These are phyloP conservation scores for Halcyon malimbica DNA, from an alignment of 2,113 vertebrate species.

Conservation along the genomic window DNA sequence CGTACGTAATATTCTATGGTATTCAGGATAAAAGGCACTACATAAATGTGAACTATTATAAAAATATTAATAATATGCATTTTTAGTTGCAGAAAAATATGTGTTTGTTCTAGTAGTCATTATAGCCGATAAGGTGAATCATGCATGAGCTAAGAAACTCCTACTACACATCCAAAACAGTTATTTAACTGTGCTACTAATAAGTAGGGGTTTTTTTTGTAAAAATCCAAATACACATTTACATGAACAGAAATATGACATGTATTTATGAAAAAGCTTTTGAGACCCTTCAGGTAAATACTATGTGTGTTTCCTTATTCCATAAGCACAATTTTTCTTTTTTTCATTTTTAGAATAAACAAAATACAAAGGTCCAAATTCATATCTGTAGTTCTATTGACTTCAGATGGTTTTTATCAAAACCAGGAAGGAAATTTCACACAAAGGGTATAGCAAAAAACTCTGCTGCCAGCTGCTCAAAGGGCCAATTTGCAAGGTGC, in stretches of 20 bases:
- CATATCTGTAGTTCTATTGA: slow-evolving; percentile 41
- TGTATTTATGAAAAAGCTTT: slow-evolving; percentile 50
- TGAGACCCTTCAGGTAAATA: slow-evolving; percentile 51
- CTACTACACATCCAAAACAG: slow-evolving; percentile 37
- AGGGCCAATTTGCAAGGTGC: background rate
- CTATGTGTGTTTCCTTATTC: background rate
- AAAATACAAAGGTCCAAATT: slow-evolving; percentile 48
- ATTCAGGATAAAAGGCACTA: slow-evolving; percentile 1
- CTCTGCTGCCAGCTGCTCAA: slow-evolving; percentile 2
- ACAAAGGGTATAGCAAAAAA: slow-evolving; percentile 18
- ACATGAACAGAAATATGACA: background rate
- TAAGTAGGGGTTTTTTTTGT: slow-evolving; percentile 14
- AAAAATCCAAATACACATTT: slow-evolving; percentile 50
- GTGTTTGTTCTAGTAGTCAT: background rate
- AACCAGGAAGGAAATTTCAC: slow-evolving; percentile 41
- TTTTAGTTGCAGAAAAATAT: slow-evolving; percentile 42
- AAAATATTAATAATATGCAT: slow-evolving; percentile 62
- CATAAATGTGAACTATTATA: slow-evolving; percentile 44
- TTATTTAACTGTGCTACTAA: slow-evolving; percentile 62
- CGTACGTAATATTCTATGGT: background rate
- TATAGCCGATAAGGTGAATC: slow-evolving; percentile 48
- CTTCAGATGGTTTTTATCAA: background rate
- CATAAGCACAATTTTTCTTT: slow-evolving; percentile 1
- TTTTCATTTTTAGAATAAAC: slow-evolving; percentile 24
- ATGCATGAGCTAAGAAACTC: slow-evolving; percentile 19